Evolutionary conservation across 2,113 vertebrate genomes (phyloP).

Genomic region (Willisornis vidua): DNA sequence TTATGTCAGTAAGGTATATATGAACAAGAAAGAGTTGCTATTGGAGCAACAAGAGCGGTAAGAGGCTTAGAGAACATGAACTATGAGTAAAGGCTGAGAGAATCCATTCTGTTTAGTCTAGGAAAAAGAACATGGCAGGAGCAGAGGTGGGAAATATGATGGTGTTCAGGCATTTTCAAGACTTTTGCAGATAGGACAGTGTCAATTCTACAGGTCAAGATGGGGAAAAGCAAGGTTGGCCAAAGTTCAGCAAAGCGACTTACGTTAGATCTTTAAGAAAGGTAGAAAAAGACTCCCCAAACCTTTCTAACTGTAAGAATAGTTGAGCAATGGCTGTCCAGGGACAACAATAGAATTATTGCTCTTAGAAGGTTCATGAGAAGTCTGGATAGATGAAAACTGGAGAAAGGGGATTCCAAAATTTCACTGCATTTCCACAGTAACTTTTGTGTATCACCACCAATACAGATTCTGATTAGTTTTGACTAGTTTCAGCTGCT

Average conservation of each 20-base stretch:
- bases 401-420: background rate
- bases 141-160: background rate
- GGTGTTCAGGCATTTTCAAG: background rate
- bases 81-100: background rate
- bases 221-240: background rate
- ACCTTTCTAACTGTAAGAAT: background rate
- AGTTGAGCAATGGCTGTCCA: background rate
- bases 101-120: constrained; percentile 31
- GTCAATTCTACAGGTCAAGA: background rate
- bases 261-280: background rate
- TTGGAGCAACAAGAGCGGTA: background rate
- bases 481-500: background rate
- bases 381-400: background rate
- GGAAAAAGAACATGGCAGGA: background rate
- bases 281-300: fast-evolving
- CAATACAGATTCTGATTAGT: background rate
- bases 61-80: background rate
- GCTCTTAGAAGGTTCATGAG: background rate
- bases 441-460: background rate
- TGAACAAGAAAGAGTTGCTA: background rate
- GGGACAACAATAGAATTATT: background rate
- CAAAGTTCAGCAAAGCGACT: background rate
- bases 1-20: background rate
- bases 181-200: background rate
- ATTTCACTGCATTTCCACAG: background rate